Evolutionary conservation across 2,888 invertebrate genomes (phyloP), one percentile per base, ranked within the genome.

Genomic region (Lasioglossum calceatum): DNA sequence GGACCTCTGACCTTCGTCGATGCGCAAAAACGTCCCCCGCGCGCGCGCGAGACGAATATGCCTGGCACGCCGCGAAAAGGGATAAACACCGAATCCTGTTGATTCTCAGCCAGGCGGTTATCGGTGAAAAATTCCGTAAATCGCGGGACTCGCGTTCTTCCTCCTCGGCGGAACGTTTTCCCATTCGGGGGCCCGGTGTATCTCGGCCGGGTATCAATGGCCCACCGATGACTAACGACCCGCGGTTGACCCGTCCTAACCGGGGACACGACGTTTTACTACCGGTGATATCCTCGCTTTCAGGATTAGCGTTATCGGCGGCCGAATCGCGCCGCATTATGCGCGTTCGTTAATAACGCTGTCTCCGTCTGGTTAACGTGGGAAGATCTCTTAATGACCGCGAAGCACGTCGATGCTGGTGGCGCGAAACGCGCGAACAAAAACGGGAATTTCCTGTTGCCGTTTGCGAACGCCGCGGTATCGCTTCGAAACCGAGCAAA

Each of bases 391-490:
- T 84, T 91, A 89, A 91, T 89, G 90, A 87, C 81, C 71, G 47
- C 39, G 82, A 91, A 88, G 85, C 90, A 39, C 77, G 78, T 81
- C 87, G 88, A 90, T 89, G 89, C 58, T n/a, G 54, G 14, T 54
- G 50, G 36, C 54, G 86, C 82, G 85, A 54, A 54, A 54, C 54
- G 85, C 71, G 78, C 47, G 87, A 89, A 88, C 39, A 77, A 82
- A 87, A 86, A 73, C 89, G 88, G 84, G 90, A 89, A 92, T 93
- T 92, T 92, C 92, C 93, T 93, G 90, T 92, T 91, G 85, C 92
- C 92, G 91, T 93, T 92, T 90, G 89, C 47, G 32, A 36, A 70
- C 47, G 58, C 61, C 70, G 58, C 72, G n/a, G 23, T 75, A 27
- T 47, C 36, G 10, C 54, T 10, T 75, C 16, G 54, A 70, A 85